Percentiles rank a stretch among this genome's conserved stretches.
These are phyloP conservation scores for Atta texana DNA, from an alignment of 1,140 invertebrate species.

Conservation along the genomic window DNA sequence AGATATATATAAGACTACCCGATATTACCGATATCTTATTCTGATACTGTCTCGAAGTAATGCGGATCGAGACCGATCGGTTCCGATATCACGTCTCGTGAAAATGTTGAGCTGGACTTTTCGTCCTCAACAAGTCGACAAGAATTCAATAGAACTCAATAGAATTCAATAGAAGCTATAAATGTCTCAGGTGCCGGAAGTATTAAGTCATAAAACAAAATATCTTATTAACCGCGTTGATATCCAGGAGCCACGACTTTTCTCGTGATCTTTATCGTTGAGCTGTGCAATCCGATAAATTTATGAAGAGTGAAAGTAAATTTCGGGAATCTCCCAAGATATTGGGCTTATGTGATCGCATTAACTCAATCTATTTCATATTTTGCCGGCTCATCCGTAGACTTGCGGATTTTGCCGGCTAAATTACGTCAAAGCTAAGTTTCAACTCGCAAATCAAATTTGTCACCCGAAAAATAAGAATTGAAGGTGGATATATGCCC, in stretches of 20 bases:
- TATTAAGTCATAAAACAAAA: slow-evolving; percentile 50
- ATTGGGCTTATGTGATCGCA: not conserved
- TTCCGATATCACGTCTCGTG: slow-evolving; percentile 1
- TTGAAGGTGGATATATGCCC: slow-evolving; percentile 35
- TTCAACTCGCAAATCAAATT: slow-evolving; percentile 45
- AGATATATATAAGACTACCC: no score
- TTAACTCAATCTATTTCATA: slow-evolving; percentile 15
- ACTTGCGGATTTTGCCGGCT: slow-evolving; percentile 24
- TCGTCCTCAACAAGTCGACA: slow-evolving; percentile 25
- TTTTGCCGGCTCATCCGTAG: slow-evolving; percentile 26
- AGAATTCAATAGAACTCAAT: slow-evolving; percentile 61
- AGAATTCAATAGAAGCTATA: slow-evolving; percentile 57
- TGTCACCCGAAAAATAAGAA: slow-evolving; percentile 65
- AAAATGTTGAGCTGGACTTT: slow-evolving; percentile 32
- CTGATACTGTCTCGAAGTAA: not conserved
- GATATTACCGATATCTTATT: slow-evolving; percentile 19
- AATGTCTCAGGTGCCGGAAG: slow-evolving; percentile 44
- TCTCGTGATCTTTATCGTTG: slow-evolving; percentile 46
- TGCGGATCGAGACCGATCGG: not conserved
- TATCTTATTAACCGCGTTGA: slow-evolving; percentile 63
- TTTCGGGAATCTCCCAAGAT: not conserved
- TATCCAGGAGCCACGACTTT: slow-evolving; percentile 35
- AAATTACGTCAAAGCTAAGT: slow-evolving; percentile 25
- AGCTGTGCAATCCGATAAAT: not conserved
- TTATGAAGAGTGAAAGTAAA: slow-evolving; percentile 8